Evolutionary conservation across 2,888 invertebrate species (phyloP), one percentile per base, ranked within the genome.

Genomic region (Rhorus exstirpatorius): DNA sequence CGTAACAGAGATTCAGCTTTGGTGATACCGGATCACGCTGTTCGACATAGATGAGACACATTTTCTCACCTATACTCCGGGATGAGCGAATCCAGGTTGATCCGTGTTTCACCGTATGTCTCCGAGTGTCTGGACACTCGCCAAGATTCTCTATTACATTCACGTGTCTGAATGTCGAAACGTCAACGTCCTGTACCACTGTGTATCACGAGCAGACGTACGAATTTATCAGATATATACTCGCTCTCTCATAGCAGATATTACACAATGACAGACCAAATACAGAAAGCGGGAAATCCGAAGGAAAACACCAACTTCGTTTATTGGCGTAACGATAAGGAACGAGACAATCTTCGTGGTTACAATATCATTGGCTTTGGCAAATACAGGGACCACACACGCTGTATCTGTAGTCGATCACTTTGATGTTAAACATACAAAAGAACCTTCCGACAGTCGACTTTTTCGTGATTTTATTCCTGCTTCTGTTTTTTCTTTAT

Each of bases 121-220:
- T 51, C 61, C 68, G 80, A 46, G 72, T 79, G 31, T 63, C 81
- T 91, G 91, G 91, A 89, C 85, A 86, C 58, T 74, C 83, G 91
- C 91, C 91, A 91, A 90, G 84, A 88, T 68, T 86, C 89, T 89
- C 89, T 88, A 89, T 91, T 90, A 88, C 87, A 87, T 89, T 87
- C 86, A 17, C 87, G 85, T 87, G 85, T 86, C 90, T 89, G 88
- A n/a, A 88, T 89, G 87, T 88, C 85, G 60, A 82, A 84, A 72
- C 78, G 63, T 78, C 63, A 21, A 24, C 58, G 58, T 58, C 58
- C 72, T 70, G 38, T 51, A 14, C 24, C n/a, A 17, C 41, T 46
- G 58, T 84, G 83, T 87, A 86, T 87, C 84, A 84, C 86, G 81
- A 80, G 63, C 81, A 79, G 78, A 74, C 82, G 79, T 72, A 61